Evolutionary conservation across 2,888 invertebrate genomes (phyloP).

Genomic region (Spodoptera picta): DNA sequence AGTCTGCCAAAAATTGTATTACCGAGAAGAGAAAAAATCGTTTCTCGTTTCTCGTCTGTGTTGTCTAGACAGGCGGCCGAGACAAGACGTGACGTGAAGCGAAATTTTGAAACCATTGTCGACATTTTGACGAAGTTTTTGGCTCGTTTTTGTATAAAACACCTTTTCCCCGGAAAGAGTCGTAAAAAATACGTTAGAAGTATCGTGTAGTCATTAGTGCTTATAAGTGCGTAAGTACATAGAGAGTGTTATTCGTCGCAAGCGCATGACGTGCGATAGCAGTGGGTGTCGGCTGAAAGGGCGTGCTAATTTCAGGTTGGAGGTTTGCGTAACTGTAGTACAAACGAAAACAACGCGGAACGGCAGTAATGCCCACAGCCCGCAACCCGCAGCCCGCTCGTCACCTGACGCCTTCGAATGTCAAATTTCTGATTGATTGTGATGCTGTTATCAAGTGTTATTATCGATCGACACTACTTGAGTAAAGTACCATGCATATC

Average conservation of each 20-base stretch:
- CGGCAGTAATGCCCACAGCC: constrained; percentile 47
- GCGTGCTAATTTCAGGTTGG: constrained; percentile 69
- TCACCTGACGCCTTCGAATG: constrained; percentile 54
- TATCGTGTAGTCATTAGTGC: constrained; percentile 11
- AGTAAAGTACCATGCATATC: constrained; percentile 2
- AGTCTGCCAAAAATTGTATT: constrained; percentile 85
- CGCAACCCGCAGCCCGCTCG: constrained; percentile 22
- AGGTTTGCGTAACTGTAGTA: constrained; percentile 71
- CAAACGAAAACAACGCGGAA: constrained; percentile 74
- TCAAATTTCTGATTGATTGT: constrained; percentile 55
- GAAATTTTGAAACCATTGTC: constrained; percentile 63
- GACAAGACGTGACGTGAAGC: constrained; percentile 77
- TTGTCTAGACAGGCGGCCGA: constrained; percentile 82
- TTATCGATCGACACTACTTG: constrained; percentile 14
- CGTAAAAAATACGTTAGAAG: constrained; percentile 7
- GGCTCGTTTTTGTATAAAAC: constrained; percentile 39
- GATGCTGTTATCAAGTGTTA: constrained; percentile 40
- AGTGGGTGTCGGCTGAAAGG: constrained; percentile 71
- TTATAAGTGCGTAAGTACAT: constrained; percentile 41
- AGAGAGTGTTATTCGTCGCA: constrained; percentile 38
- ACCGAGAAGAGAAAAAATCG: constrained; percentile 84
- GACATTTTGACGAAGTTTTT: constrained; percentile 53
- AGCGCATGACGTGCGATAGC: constrained; percentile 58
- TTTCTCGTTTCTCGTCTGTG: constrained; percentile 70
- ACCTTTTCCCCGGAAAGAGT: constrained; percentile 3